Evolutionary conservation across 2,888 invertebrate species (phyloP).

Genomic region (Hyppa rectilinea): DNA sequence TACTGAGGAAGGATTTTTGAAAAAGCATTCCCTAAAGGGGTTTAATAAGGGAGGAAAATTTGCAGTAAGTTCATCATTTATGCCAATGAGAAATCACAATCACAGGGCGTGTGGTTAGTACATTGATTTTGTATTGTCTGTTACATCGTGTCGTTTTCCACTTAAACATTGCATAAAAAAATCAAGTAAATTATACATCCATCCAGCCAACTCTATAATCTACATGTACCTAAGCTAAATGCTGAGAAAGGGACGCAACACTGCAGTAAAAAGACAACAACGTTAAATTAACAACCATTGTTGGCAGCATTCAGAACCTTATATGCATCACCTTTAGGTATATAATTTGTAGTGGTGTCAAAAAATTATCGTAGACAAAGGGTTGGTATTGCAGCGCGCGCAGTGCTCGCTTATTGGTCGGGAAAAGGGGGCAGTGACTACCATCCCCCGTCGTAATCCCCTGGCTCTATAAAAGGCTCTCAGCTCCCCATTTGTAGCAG

Average conservation of each 20-base stretch:
- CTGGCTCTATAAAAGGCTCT: constrained; percentile 11
- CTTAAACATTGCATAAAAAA: not conserved
- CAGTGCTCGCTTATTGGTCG: constrained; percentile 51
- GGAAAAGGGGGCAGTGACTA: constrained; percentile 42
- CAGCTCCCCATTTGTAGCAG: constrained; percentile 24
- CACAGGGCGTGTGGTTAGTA: too few relatives aligned
- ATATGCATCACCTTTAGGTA: constrained; percentile 14
- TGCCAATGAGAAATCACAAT: not conserved
- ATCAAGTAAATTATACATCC: not conserved
- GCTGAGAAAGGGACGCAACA: constrained; percentile 16
- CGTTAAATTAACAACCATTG: constrained; percentile 5
- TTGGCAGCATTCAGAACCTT: constrained; percentile 31
- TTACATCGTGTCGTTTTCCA: too few relatives aligned
- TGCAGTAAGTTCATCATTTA: not conserved
- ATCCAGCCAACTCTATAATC: too few relatives aligned
- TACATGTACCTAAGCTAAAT: not conserved
- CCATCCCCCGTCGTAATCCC: constrained; percentile 22
- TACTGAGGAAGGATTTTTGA: not conserved
- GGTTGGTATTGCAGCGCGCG: constrained; percentile 50
- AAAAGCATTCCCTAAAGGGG: too few relatives aligned
- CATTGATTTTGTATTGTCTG: too few relatives aligned
- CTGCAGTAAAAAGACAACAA: not conserved
- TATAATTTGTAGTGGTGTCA: constrained; percentile 19
- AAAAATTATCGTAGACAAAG: constrained; percentile 41
- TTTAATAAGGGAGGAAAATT: not conserved